These are phyloP conservation scores for Pandemis heparana DNA, from an alignment of 2,888 invertebrate species.

Conservation along the genomic window DNA sequence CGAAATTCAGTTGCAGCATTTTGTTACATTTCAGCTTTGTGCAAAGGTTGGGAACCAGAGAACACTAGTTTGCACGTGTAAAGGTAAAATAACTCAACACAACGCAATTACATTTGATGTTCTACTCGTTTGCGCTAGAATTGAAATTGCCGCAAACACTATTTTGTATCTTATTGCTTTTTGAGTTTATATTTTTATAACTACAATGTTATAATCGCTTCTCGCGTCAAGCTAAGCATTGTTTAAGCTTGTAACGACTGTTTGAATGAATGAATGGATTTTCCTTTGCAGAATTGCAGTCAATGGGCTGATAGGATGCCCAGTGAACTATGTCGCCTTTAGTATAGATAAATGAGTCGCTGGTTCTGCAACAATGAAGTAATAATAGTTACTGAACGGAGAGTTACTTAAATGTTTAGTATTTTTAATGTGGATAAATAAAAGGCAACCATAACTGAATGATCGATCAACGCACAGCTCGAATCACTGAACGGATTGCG, in stretches of 20 bases:
- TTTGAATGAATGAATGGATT: conserved; percentile 32
- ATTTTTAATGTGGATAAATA: background rate
- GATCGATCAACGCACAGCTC: no score
- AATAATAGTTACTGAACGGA: background rate
- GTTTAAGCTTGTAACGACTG: conserved; percentile 25
- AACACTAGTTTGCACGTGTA: background rate
- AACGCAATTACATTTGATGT: background rate
- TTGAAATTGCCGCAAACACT: background rate
- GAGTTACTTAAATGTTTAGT: background rate
- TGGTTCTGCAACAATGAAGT: background rate
- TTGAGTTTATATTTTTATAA: background rate
- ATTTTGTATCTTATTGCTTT: background rate
- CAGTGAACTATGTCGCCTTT: conserved; percentile 10
- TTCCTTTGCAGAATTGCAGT: conserved; percentile 21
- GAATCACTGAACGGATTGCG: no score
- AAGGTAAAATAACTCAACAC: background rate
- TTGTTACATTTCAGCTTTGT: conserved; percentile 19
- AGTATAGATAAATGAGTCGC: background rate
- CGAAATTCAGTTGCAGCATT: background rate
- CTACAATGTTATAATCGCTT: background rate
- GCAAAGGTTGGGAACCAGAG: conserved; percentile 17
- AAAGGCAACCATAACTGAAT: background rate
- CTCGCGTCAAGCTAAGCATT: conserved; percentile 30
- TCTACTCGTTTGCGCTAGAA: background rate
- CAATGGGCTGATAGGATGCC: conserved; percentile 1